phyloP scores from a whole-genome alignment of 1,140 invertebrate species.

The Cotesia vestalis region DNA sequence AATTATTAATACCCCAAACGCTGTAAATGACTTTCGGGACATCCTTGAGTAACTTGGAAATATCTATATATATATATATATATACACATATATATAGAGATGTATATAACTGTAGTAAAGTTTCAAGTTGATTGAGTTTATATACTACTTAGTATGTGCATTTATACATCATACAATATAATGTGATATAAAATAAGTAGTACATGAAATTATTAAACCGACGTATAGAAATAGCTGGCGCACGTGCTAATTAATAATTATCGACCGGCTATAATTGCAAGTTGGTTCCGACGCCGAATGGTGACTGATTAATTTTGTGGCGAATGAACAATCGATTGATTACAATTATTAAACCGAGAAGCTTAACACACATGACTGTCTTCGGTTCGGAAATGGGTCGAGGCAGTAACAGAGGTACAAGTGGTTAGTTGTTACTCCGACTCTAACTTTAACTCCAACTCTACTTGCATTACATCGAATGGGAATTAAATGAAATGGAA shows the following conservation, averaged over 20 bases:
- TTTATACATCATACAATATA: background rate
- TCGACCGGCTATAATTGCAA: background rate
- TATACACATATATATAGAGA: background rate
- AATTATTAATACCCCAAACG: no score
- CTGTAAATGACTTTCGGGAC: no score
- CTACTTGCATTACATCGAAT: no score
- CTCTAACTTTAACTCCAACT: no score
- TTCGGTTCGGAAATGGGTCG: constrained; percentile 23
- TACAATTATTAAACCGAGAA: constrained; percentile 1
- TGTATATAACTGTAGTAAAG: no score
- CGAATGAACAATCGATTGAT: constrained; percentile 14
- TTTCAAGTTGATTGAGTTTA: no score
- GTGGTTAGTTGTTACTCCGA: background rate
- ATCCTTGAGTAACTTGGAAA: background rate
- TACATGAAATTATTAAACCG: background rate
- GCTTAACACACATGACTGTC: constrained; percentile 13
- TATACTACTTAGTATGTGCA: background rate
- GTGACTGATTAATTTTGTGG: constrained; percentile 19
- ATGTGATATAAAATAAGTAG: background rate
- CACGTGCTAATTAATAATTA: constrained; percentile 21
- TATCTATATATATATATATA: background rate
- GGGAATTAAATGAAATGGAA: no score
- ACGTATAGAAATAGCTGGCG: background rate
- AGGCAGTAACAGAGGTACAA: constrained; percentile 6
- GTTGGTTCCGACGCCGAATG: no score